Evolutionary conservation across 2,797 vertebrate genomes (phyloP), one percentile per base, ranked within the genome.

Genomic region (Poecilia picta): DNA sequence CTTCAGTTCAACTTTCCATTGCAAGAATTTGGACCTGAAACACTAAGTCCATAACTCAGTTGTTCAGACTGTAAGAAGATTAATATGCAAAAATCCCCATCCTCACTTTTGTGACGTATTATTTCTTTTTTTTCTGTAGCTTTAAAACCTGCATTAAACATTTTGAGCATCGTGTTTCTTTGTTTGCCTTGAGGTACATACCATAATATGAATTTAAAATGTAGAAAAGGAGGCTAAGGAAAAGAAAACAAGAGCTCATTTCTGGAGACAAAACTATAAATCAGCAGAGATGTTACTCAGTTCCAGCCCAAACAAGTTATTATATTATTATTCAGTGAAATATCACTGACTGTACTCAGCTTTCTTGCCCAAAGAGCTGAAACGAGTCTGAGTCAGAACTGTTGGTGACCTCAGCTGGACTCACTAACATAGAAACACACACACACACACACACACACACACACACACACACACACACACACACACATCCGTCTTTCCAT

Each of bases 381-480:
- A 72, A 49, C 33, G 31, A 64, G 73, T 51, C 12, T 77, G 73
- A 85, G 64, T 81, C 81, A 82, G 47, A 33, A 71, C 33, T 5
- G n/a, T 23, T 3, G 31, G 55, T 84, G 80, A 81, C 87, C 83
- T 78, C 74, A 80, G 73, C 71, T 28, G 39, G 78, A 74, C 68
- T 33, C 31, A 20, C 59, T 33, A 43, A 46, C 75, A 53, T 55
- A n/a, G 57, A 68, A 36, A 72, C 74, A 82, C 72, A 46, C 41
- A 68, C 78, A 73, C 16, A 49, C 51, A 25, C 51, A 20, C 49
- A 20, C 18, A 36, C 46, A 47, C 46, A 49, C 53, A 57, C 53
- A n/a, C 53, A 23, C 49, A 73, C 72, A 76, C 55, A 76, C 72
- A 23, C 76, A 47, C 68, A 53, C 76, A 74, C 64, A n/a, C 53